Conservation (phyloP, 2,797 vertebrate species). For the Agapornis canus region DNA sequence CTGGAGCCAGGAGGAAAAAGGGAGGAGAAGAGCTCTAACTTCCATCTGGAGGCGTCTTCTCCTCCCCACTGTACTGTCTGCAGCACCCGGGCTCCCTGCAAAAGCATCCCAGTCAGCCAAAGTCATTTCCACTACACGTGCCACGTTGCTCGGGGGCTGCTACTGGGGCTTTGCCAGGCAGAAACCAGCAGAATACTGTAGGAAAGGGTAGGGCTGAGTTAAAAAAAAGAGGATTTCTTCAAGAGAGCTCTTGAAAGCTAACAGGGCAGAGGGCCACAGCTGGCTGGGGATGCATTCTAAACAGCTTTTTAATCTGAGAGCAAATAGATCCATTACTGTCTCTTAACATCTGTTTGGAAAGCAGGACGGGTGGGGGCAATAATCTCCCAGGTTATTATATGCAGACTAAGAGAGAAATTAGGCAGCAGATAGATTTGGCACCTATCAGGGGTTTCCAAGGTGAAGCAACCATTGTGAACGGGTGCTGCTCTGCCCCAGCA, state of each 20-base stretch:
- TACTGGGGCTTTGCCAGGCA: slow-evolving; percentile 12
- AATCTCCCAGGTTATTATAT: neutral
- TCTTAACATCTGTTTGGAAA: slow-evolving; percentile 30
- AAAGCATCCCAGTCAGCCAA: neutral
- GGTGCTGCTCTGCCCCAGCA: rapidly evolving
- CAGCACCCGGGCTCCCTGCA: slow-evolving; percentile 1
- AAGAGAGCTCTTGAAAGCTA: neutral
- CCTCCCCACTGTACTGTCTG: neutral
- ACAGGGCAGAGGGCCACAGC: neutral
- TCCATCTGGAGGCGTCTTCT: neutral
- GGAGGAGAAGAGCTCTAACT: neutral
- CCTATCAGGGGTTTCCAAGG: neutral
- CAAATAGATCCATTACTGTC: neutral
- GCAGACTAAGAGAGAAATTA: neutral
- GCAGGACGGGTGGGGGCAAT: neutral
- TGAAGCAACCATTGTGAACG: neutral
- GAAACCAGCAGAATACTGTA: neutral
- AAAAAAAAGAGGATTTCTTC: neutral
- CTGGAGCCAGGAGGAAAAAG: neutral
- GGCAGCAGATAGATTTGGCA: neutral
- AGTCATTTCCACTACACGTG: neutral
- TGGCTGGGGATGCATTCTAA: neutral
- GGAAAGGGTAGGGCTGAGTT: neutral
- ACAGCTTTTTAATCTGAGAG: slow-evolving; percentile 13
- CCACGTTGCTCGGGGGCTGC: neutral